phyloP scores from a whole-genome alignment of 2,888 invertebrate species.

The Stenodema calcarata region DNA sequence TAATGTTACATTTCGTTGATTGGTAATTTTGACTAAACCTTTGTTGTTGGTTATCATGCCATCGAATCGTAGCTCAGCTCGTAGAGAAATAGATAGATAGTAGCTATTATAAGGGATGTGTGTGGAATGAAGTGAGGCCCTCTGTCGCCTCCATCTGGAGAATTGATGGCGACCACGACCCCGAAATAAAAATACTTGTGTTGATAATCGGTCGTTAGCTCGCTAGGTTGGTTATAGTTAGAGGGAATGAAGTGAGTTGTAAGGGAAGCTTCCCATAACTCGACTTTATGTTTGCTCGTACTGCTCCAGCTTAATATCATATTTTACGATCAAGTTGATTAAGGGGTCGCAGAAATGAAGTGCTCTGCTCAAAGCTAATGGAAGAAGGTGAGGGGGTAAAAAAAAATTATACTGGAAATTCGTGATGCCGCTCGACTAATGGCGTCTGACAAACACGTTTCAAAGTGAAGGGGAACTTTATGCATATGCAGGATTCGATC shows the following conservation, averaged over 20 bases:
- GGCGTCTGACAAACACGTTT: background rate
- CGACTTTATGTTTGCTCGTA: background rate
- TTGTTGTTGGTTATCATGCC: no score
- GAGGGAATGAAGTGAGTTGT: background rate
- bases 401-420: background rate
- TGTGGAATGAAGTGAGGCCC: no score
- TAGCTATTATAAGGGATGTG: no score
- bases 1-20: no score
- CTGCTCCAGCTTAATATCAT: background rate
- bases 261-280: background rate
- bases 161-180: no score
- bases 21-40: no score
- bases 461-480: background rate
- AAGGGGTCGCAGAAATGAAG: background rate
- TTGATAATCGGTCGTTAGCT: background rate
- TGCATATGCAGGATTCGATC: slow-evolving; percentile 19
- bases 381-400: background rate
- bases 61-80: no score
- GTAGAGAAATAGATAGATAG: no score
- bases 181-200: background rate
- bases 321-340: background rate
- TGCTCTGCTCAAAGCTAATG: background rate
- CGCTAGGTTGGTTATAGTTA: background rate
- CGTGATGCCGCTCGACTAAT: background rate
- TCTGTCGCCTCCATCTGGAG: no score